Evolutionary conservation across 2,797 vertebrate species (phyloP).

Genomic region (Sebastes matsubarae): DNA sequence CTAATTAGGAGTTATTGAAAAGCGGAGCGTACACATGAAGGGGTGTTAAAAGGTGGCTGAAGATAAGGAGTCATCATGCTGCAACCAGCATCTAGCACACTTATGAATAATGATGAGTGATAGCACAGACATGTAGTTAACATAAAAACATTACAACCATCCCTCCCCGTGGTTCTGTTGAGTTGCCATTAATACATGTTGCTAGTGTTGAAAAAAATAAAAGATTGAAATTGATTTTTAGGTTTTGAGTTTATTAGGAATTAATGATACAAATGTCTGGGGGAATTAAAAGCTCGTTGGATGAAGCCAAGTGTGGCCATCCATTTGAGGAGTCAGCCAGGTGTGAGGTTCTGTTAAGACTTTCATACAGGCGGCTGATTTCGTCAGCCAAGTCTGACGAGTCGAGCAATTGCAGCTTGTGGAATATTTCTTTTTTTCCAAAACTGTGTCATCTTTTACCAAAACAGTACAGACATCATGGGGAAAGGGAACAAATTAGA

Average conservation of each 20-base stretch:
- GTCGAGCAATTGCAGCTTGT: constrained; percentile 36
- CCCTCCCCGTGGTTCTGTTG: constrained; percentile 8
- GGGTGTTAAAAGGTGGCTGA: constrained; percentile 22
- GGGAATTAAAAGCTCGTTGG: constrained; percentile 70
- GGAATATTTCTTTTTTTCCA: neutral
- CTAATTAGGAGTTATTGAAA: constrained; percentile 60
- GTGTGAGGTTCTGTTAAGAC: constrained; percentile 50
- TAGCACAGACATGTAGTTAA: constrained; percentile 34
- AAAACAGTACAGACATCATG: constrained; percentile 7
- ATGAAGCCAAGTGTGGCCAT: constrained; percentile 64
- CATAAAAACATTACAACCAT: constrained; percentile 17
- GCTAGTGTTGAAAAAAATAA: constrained; percentile 26
- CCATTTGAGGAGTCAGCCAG: constrained; percentile 55
- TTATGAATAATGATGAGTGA: constrained; percentile 21
- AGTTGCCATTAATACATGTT: constrained; percentile 50
- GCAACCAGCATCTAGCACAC: constrained; percentile 24
- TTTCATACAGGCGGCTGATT: constrained; percentile 41
- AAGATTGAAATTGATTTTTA: constrained; percentile 80
- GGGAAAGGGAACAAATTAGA: neutral
- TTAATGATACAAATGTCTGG: constrained; percentile 76
- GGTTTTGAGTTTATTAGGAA: constrained; percentile 67
- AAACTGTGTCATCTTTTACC: constrained; percentile 10
- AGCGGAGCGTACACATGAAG: constrained; percentile 25
- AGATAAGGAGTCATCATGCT: constrained; percentile 34
- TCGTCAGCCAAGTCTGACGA: constrained; percentile 23